Percentiles rank a stretch among this genome's conserved stretches.
Conservation (phyloP, 2,797 vertebrate genomes). For the Moxostoma hubbsi region DNA sequence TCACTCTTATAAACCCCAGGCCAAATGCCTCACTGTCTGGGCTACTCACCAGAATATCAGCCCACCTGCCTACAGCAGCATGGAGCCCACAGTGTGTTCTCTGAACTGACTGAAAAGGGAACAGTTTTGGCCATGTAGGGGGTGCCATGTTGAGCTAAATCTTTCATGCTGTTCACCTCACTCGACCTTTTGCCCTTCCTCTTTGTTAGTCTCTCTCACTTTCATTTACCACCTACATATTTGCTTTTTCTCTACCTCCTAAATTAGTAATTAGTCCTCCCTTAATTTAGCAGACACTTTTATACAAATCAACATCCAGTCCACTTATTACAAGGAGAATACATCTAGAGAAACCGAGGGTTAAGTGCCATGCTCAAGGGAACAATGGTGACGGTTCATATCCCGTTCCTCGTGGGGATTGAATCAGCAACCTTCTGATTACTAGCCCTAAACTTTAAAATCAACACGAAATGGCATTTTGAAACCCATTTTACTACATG, state of each 20-base stretch:
- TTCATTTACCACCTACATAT: background rate
- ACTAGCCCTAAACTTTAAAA: background rate
- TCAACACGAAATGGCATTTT: slow-evolving; percentile 2
- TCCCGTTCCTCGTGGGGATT: background rate
- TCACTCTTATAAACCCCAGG: slow-evolving; percentile 32
- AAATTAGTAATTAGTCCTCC: slow-evolving; percentile 19
- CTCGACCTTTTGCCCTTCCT: slow-evolving; percentile 27
- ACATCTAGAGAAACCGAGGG: background rate
- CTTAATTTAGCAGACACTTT: slow-evolving; percentile 31
- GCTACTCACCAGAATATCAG: slow-evolving; percentile 61
- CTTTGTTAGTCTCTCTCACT: background rate
- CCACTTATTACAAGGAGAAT: background rate
- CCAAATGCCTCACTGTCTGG: slow-evolving; percentile 59
- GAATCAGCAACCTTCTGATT: slow-evolving; percentile 6
- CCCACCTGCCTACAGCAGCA: slow-evolving; percentile 62
- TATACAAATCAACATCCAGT: background rate
- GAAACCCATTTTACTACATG: background rate
- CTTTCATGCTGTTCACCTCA: background rate
- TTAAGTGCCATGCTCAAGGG: background rate
- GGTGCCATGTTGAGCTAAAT: background rate
- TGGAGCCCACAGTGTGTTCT: slow-evolving; percentile 50
- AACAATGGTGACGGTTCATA: background rate
- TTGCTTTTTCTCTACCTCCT: background rate
- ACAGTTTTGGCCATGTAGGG: slow-evolving; percentile 14
- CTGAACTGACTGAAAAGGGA: slow-evolving; percentile 45